A percentile compares a stretch with the other conserved stretches of the same genome.
phyloP scores from a whole-genome alignment of 2,797 vertebrate genomes.

The Catamblyrhynchus diadema region DNA sequence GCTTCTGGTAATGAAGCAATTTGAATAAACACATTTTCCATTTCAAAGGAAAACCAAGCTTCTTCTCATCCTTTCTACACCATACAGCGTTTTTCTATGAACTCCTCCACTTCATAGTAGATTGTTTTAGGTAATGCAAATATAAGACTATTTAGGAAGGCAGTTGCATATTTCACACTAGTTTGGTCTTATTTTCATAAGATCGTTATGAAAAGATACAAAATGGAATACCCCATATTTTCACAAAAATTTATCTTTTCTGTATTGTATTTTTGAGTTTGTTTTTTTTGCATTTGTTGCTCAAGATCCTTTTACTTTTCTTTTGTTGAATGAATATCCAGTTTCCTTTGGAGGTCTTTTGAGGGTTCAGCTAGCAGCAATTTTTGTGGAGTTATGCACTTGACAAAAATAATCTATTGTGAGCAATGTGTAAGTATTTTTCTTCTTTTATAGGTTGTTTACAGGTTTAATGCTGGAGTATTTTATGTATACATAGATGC shows the following conservation, averaged over 20 bases:
- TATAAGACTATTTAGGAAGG: background rate
- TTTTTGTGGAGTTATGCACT: background rate
- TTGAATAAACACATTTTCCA: background rate
- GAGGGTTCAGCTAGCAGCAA: background rate
- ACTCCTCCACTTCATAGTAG: background rate
- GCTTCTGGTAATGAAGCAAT: background rate
- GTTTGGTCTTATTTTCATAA: background rate
- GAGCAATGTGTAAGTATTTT: background rate
- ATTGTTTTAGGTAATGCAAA: background rate
- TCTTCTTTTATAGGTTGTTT: background rate
- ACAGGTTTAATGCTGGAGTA: background rate
- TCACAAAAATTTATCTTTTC: background rate
- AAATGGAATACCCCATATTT: background rate
- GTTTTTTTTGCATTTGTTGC: background rate
- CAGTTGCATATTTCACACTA: background rate
- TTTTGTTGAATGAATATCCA: background rate
- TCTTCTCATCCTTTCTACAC: background rate
- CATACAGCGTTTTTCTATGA: background rate
- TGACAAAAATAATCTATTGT: background rate
- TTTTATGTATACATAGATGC: background rate
- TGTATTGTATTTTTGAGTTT: background rate
- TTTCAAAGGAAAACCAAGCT: constrained; percentile 5
- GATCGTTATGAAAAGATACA: background rate
- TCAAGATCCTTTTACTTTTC: background rate
- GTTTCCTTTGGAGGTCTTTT: background rate